Base-by-base conservation (phyloP, 2,797 vertebrate genomes). In the Sebastes kiyomatsui region DNA sequence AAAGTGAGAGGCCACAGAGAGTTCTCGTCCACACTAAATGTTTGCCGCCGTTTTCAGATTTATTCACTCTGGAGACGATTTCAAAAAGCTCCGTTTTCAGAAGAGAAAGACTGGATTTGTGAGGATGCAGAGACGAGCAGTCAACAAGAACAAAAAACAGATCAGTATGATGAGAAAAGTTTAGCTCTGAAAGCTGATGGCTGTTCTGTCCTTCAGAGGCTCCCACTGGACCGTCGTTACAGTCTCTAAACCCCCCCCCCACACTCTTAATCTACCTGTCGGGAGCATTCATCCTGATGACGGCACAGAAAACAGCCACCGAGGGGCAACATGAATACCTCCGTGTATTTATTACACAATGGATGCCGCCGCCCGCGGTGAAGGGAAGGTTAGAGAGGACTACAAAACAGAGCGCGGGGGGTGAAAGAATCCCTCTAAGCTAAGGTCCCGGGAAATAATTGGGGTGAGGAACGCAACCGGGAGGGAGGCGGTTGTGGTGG, bases 361-460 rank as follows among this genome's bases (percentile, higher is more conserved):
- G 75, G 68, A 77, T 1, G 49, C 10, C n/a, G 6, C 16, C 30
- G 60, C 78, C 85, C 20, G 62, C 72, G 66, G 80, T 13, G 14
- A 23, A 64, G 74, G 46, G 62, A 79, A 79, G 79, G 82, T 76
- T 76, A 73, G 82, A 4, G n/a, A 52, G 49, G 23, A 69, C 79
- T 60, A 89, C 84, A 81, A 77, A 80, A 65, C 60, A 75, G 59
- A 60, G 68, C 28, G 27, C 2, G 5, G 32, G 75, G 76, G 76
- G 58, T 4, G 61, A 54, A 7, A 28, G 75, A 54, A 75, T 79
- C 81, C 78, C 89, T 85, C 54, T 18, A 46, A 86, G 85, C 83
- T 38, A 32, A 86, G 83, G 80, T 82, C 87, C 80, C 2, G 33
- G 69, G 78, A 91, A 87, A 90, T 90, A 90, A 90, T 90, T 91